phyloP scores from a whole-genome alignment of 2,113 vertebrate species.

The Donacobius atricapilla region DNA sequence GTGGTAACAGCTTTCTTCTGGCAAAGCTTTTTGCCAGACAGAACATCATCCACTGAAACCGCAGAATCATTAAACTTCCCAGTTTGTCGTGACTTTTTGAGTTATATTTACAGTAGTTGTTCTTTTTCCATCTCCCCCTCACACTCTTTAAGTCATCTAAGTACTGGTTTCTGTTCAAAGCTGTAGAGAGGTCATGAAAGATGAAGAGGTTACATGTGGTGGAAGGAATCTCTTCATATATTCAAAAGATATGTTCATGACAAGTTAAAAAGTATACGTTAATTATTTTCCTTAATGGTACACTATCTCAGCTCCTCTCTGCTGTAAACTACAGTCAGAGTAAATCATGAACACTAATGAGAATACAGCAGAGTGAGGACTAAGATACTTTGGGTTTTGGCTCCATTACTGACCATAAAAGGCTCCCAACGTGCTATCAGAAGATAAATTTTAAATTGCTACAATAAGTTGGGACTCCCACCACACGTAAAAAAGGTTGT shows the following conservation, averaged over 20 bases:
- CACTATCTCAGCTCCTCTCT: background rate
- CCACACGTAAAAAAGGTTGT: background rate
- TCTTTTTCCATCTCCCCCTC: background rate
- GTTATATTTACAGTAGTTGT: background rate
- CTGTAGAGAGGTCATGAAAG: background rate
- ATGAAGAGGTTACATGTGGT: background rate
- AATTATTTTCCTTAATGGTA: background rate
- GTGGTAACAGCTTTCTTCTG: background rate
- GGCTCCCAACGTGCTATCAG: background rate
- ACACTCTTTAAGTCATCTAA: background rate
- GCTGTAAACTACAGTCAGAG: background rate
- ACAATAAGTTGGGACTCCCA: background rate
- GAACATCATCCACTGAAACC: background rate
- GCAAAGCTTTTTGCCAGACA: background rate
- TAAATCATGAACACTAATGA: background rate
- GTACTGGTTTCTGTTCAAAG: background rate
- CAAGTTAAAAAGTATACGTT: background rate
- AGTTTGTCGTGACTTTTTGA: background rate
- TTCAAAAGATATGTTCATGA: background rate
- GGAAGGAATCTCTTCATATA: background rate
- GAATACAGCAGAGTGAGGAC: background rate
- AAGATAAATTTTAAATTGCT: conserved; percentile 23
- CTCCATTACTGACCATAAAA: background rate
- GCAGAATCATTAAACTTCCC: background rate
- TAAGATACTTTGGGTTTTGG: background rate